These are phyloP conservation scores for Meteorus cinctellus DNA, from an alignment of 2,888 invertebrate species.

Conservation along the genomic window DNA sequence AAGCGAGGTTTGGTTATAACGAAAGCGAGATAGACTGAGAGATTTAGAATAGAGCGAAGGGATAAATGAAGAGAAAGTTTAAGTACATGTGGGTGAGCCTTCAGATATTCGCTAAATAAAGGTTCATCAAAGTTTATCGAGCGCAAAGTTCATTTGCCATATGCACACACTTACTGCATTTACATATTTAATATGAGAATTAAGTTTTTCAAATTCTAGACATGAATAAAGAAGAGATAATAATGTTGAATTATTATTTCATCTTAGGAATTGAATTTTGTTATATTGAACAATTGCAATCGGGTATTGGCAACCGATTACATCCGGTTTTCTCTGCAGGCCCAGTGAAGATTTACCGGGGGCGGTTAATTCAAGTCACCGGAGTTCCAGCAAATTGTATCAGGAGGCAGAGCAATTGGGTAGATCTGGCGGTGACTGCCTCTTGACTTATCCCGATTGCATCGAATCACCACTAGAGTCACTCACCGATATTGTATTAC, in stretches of 20 bases:
- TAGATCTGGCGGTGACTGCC: constrained; percentile 66
- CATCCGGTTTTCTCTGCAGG: constrained; percentile 54
- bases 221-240: not conserved
- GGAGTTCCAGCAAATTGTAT: constrained; percentile 65
- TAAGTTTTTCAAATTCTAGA: not conserved
- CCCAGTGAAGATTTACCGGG: constrained; percentile 67
- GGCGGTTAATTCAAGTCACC: constrained; percentile 60
- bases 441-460: constrained; percentile 66
- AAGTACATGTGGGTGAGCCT: not conserved
- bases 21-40: not conserved
- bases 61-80: constrained; percentile 16
- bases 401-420: constrained; percentile 69
- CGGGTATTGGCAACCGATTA: constrained; percentile 47
- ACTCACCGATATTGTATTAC: constrained; percentile 66
- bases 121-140: constrained; percentile 14
- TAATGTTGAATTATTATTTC: not conserved
- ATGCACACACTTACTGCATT: not conserved
- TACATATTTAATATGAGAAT: not conserved
- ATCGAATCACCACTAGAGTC: constrained; percentile 67
- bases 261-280: not conserved
- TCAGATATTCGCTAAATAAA: not conserved
- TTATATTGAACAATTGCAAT: constrained; percentile 40
- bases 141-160: constrained; percentile 3
- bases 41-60: not conserved
- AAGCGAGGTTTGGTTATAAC: not conserved